A percentile compares a stretch with the other conserved stretches of the same genome.
Evolutionary conservation across 1,140 invertebrate genomes (phyloP).

Genomic region (Atta colombica): DNA sequence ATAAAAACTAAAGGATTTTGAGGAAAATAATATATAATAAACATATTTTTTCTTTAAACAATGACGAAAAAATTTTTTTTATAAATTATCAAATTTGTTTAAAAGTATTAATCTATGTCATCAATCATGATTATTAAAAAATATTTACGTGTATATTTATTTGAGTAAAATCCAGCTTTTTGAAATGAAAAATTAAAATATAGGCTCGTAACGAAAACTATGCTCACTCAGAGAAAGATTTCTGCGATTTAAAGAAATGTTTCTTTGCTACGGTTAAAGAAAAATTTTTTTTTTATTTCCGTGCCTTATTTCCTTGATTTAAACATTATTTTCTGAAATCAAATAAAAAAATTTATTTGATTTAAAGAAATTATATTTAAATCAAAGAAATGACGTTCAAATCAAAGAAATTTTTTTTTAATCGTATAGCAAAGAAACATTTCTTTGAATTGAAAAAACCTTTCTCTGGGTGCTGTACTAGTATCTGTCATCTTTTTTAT

Average conservation of each 20-base stretch:
- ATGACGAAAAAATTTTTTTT: not conserved
- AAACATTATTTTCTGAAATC: no score
- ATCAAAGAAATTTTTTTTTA: no score
- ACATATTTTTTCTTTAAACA: not conserved
- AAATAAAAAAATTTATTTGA: no score
- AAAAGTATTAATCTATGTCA: not conserved
- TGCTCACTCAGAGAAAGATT: no score
- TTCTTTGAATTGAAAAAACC: no score
- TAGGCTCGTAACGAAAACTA: not conserved
- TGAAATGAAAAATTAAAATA: not conserved
- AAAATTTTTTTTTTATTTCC: no score
- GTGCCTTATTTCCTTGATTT: no score
- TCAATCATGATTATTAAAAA: not conserved
- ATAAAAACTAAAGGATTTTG: not conserved
- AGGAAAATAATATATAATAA: not conserved
- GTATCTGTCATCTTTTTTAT: not conserved
- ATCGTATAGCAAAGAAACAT: no score
- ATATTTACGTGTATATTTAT: slow-evolving; percentile 17
- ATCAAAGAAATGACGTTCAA: no score
- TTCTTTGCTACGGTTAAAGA: no score
- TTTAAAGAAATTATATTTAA: no score
- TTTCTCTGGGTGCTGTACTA: not conserved
- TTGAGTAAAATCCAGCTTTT: not conserved
- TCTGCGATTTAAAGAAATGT: no score
- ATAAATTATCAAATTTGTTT: not conserved